phyloP scores from a whole-genome alignment of 2,888 invertebrate genomes.

The Charanyca ferruginea region DNA sequence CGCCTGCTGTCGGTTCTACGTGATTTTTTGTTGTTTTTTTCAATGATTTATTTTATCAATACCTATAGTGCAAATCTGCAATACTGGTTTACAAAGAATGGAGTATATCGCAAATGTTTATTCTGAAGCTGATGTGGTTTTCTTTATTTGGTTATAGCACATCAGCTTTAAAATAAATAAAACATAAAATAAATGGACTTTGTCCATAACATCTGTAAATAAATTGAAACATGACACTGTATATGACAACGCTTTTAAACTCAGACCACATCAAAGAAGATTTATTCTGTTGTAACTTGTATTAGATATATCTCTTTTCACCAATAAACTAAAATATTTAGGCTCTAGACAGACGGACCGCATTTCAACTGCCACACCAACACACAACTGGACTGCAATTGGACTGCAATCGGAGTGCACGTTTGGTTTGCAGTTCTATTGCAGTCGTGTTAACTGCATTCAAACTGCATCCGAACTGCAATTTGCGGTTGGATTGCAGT shows the following conservation, averaged over 20 bases:
- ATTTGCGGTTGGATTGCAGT: too few relatives aligned
- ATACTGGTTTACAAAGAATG: neutral
- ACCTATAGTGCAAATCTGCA: neutral
- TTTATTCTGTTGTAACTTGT: conserved; percentile 32
- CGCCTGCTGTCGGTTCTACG: too few relatives aligned
- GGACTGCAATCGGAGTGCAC: too few relatives aligned
- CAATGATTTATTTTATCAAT: too few relatives aligned
- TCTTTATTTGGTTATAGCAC: too few relatives aligned
- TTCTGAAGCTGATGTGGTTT: neutral
- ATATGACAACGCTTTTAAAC: conserved; percentile 18
- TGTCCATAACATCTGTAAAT: conserved; percentile 14
- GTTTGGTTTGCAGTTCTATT: too few relatives aligned
- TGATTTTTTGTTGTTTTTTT: too few relatives aligned
- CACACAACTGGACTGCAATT: too few relatives aligned
- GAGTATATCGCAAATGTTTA: neutral
- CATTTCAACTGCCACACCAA: too few relatives aligned
- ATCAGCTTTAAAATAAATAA: neutral
- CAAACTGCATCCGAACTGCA: too few relatives aligned
- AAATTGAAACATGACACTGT: conserved; percentile 7
- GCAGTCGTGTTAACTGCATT: too few relatives aligned
- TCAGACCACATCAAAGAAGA: conserved; percentile 12
- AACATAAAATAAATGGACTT: neutral
- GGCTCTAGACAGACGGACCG: too few relatives aligned
- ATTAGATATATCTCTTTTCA: conserved; percentile 10
- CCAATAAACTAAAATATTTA: neutral